Evolutionary conservation across 2,888 invertebrate species (phyloP), one percentile per base, ranked within the genome.

Genomic region (Mythimna loreyi): DNA sequence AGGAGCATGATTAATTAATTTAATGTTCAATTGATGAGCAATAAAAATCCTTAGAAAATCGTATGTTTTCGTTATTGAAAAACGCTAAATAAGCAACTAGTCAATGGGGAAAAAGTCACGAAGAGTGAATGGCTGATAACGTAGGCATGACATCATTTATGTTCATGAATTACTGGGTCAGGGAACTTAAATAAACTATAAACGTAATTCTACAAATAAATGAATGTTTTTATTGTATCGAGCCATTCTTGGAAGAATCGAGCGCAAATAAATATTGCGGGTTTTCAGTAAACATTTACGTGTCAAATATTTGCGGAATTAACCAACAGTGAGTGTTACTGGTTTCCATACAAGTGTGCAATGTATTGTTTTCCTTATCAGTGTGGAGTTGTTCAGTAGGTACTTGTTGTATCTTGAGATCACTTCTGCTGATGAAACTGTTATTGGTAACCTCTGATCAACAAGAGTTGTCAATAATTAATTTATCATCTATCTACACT

Each of bases 191-290:
- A 78, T 66, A 77, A 67, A 56, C 67, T 59, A 65, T 72, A 58
- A 66, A 72, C 25, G 52, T 60, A 67, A 65, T 68, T 60, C 59
- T 30, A 63, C 57, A 61, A 67, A 70, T 50, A 78, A 58, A 65
- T 60, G 50, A 28, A n/a, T 45, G 40, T 66, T 56, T 56, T 33
- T 56, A 58, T 36, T 52, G 58, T 50, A 43, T 53, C 33, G 28
- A 50, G 23, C 8, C 40, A 53, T 67, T 78, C 81, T 68, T 59
- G 61, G 71, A 66, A 66, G 33, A 70, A 72, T 73, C 30, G 62
- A 64, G 77, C 49, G n/a, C 56, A 78, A 74, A 81, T 67, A 82
- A 82, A 82, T 60, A 82, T 84, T 75, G 80, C 70, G 21, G 55
- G 49, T 63, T 64, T 67, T 49, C 69, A 66, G 57, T 65, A 55